Base-by-base conservation (phyloP, 2,797 vertebrate genomes). In the Prionace glauca region DNA sequence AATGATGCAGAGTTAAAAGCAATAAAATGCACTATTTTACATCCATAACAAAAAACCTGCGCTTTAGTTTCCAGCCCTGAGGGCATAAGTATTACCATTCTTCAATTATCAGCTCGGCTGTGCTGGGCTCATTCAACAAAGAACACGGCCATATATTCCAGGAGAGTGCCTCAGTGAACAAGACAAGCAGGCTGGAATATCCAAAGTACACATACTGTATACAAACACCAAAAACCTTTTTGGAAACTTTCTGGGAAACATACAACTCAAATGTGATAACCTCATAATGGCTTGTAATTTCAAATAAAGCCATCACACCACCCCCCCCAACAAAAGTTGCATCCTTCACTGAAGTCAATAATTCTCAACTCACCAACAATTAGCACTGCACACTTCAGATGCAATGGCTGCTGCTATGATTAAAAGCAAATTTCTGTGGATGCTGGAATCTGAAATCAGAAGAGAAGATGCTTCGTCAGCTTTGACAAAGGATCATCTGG, bases 1-100 rank as follows among this genome's bases (percentile, higher is more conserved):
- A 69, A 92, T 41, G 65, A 92, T 92, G 20, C 62, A 92, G 20
- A 67, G n/a, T 92, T 92, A 92, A 36, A 92, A 92, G 36, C 65
- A 41, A 67, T n/a, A 41, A 41, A 36, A 41, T 69, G 4, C 11
- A 69, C 10, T 41, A 41, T 69, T 69, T 20, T 12, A 41, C 62
- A 22, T 92, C 12, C n/a, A 12, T 36, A 12, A 24, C 12, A 69
- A 20, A 22, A 22, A 0, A 26, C 62, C 2, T 92, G 12, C 69
- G 65, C n/a, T 45, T 69, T 41, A 69, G 65, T 0, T 92, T 69
- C 90, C 41, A 67, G n/a, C 65, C 32, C n/a, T 91, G 90, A 36
- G 41, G 36, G 24, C 11, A 20, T 7, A 67, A 67, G 12, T 41
- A 69, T 41, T 10, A 92, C 65, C 22, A 92, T 69, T 92, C 20